phyloP scores from a whole-genome alignment of 2,113 vertebrate genomes.

The Chrysochloris asiatica region DNA sequence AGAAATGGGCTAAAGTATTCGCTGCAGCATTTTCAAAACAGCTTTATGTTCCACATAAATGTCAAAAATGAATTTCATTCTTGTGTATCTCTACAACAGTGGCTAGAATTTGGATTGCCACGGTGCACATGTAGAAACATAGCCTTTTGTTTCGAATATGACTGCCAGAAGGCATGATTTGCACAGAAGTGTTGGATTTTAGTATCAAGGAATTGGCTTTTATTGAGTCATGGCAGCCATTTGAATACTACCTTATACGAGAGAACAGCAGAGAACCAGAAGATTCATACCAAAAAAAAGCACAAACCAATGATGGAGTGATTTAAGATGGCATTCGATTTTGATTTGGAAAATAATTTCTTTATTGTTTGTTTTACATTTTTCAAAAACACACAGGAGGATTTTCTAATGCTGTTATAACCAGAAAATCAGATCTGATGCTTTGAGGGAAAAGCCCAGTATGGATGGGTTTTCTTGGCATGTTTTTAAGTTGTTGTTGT shows the following conservation, averaged over 20 bases:
- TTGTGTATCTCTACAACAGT: not conserved
- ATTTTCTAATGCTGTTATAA: not conserved
- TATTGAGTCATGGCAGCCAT: not conserved
- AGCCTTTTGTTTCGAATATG: not conserved
- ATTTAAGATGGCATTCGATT: not conserved
- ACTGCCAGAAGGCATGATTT: not conserved
- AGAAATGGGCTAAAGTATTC: not conserved
- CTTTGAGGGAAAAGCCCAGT: too few relatives aligned
- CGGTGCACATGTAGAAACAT: not conserved
- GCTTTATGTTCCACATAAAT: slow-evolving; percentile 4
- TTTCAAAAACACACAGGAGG: not conserved
- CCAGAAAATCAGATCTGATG: not conserved
- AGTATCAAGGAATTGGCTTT: not conserved
- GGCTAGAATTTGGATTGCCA: not conserved
- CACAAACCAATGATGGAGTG: not conserved
- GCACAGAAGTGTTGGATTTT: not conserved
- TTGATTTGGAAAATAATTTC: not conserved
- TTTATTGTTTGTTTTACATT: slow-evolving; percentile 1
- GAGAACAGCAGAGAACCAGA: not conserved
- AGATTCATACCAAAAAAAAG: not conserved
- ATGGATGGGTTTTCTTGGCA: too few relatives aligned
- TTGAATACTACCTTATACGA: not conserved
- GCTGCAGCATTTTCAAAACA: not conserved
- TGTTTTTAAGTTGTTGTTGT: too few relatives aligned
- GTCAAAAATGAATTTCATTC: slow-evolving; percentile 38